A percentile compares a stretch with the other conserved stretches of the same genome.
These are phyloP conservation scores for Falcaria lacertinaria DNA, from an alignment of 2,888 invertebrate species.

Conservation along the genomic window DNA sequence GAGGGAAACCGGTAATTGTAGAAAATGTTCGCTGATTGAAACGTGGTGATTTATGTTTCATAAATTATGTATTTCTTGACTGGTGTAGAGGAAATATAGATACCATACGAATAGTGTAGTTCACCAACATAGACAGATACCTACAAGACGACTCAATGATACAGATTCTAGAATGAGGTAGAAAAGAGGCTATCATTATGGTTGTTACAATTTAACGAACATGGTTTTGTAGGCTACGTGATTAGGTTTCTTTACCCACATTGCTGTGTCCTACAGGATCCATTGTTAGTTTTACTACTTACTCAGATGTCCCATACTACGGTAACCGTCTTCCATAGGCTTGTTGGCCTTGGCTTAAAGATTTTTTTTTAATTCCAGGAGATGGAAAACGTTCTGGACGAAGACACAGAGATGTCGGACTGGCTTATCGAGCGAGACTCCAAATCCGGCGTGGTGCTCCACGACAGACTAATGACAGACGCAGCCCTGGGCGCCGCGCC, in stretches of 20 bases:
- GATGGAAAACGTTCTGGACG: slow-evolving; percentile 82
- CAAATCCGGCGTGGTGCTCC: slow-evolving; percentile 87
- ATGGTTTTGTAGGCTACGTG: no score
- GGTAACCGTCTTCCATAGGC: no score
- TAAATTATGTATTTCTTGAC: background rate
- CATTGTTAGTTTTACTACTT: no score
- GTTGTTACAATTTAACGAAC: no score
- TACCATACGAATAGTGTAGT: slow-evolving; percentile 4
- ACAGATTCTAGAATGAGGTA: no score
- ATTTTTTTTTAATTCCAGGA: slow-evolving; percentile 69
- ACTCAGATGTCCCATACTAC: no score
- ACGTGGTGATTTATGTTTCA: background rate
- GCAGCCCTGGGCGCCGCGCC: slow-evolving; percentile 89
- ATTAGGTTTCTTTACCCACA: no score
- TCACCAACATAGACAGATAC: no score
- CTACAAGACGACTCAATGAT: no score
- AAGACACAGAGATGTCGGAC: slow-evolving; percentile 83
- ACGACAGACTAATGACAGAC: slow-evolving; percentile 94
- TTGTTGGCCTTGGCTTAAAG: slow-evolving; percentile 1
- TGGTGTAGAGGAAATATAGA: background rate
- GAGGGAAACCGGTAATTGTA: background rate
- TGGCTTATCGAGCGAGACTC: slow-evolving; percentile 85
- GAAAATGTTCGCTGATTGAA: background rate
- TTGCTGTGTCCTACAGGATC: no score
- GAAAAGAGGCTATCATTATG: no score